Evolutionary conservation across 1,140 invertebrate species (phyloP), one percentile per base, ranked within the genome.

Genomic region (Sycophaga agraensis): DNA sequence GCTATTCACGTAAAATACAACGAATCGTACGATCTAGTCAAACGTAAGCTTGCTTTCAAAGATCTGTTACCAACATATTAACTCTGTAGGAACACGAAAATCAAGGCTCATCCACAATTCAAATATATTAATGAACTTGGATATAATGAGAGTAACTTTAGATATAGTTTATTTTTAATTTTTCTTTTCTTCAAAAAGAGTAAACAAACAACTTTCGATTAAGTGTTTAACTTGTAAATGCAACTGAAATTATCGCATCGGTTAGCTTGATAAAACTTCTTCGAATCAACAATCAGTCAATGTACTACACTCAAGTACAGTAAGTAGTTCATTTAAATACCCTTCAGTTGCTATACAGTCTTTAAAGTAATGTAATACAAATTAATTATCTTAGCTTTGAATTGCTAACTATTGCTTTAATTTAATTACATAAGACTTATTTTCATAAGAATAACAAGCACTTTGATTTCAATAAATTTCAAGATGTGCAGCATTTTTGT

Each of bases 61-160:
- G 51, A 46, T 51, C 11, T 50, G 26, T 40, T 57, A 57, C 55
- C 63, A 56, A 54, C 43, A 51, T 65, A 59, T 53, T 37, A 65
- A 68, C 60, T 48, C 56, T 53, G 58, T 68, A 70, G 66, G 68
- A 70, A 70, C 68, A 70, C 51, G 63, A 64, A 64, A 66, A 58
- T 58, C 62, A 70, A 68, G 66, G 66, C 66, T 53, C 58, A 66
- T 66, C 66, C 63, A 59, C 35, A 63, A 68, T 64, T 70, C 64
- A 62, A 64, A 51, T 46, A 28, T 61, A 57, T 19, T 56, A 63
- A 51, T 57, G 64, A 66, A 62, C 54, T 65, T 54, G 65, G 65
- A 63, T 39, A 59, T 57, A 43, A 50, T 53, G 34, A 63, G 63
- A 66, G 59, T 64, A 65, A 68, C 67, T 64, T 66, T 61, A 57